Base-by-base conservation (phyloP, 2,888 invertebrate species). In the Lydus trimaculatus region DNA sequence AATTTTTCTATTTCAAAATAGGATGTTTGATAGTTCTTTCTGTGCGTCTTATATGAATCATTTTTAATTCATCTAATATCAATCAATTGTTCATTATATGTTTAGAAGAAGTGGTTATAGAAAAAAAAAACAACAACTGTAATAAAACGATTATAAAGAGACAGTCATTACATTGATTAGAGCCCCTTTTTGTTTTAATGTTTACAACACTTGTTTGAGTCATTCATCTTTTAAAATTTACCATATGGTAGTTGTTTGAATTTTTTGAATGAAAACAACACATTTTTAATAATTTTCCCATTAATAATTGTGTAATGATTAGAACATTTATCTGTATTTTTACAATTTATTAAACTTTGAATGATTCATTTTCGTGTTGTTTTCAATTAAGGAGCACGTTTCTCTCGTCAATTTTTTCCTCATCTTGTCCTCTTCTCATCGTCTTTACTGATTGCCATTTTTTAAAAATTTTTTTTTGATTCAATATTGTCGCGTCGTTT, bases 201-300 rank as follows among this genome's bases (percentile, higher is more conserved):
- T 48, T 20, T 20, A 48, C 48, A 48, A 11, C 20, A 48, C 20
- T 20, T 20, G 48, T 48, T 48, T 48, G 48, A 48, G 20, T 48
- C 23, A 48, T 48, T 48, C 20, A 48, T 48, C 48, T 48, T 23
- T 15, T 17, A 5, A 48, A 20, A 20, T 48, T 48, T 48, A 48
- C 48, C 48, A 48, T 48, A 48, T 48, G 48, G 48, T 48, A 20
- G 20, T n/a, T 48, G 48, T 48, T 48, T 48, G 48, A 48, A 48
- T n/a, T 43, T 48, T 48, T 48, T 48, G 48, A 48, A 20, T 23
- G 48, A 48, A 48, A 48, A 48, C 20, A 48, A 20, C 48, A 48
- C 48, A 20, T 48, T 48, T 23, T 48, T 20, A 1, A 39, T 3
- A n/a, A 39, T 17, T 48, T 48, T 48, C 43, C 0, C 17, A 48